Evolutionary conservation across 1,140 invertebrate species (phyloP).

Genomic region (Arctopsyche grandis): DNA sequence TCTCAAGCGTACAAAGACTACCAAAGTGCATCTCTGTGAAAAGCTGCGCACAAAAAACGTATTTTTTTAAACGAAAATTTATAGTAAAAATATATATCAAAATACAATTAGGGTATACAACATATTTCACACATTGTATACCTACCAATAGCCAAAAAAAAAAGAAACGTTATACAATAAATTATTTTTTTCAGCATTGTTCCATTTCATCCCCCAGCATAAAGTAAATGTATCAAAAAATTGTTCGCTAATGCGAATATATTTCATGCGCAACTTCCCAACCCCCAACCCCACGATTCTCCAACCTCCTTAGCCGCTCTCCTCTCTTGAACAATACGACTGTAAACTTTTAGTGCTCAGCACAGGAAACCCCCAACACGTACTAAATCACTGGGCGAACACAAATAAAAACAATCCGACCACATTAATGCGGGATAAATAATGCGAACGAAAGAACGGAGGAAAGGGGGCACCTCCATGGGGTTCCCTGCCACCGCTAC

Average conservation of each 20-base stretch:
- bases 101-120: too few species aligned
- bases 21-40: too few species aligned
- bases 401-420: constrained; percentile 41
- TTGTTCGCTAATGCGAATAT: constrained; percentile 6
- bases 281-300: not conserved
- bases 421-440: constrained; percentile 37
- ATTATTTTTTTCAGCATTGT: not conserved
- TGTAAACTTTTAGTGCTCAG: not conserved
- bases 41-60: too few species aligned
- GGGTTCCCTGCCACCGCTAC: constrained; percentile 10
- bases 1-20: too few species aligned
- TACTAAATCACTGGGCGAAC: constrained; percentile 20
- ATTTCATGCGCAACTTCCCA: not conserved
- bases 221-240: constrained; percentile 15
- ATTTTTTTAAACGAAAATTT: too few species aligned
- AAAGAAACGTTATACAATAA: not conserved
- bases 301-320: not conserved
- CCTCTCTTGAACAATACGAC: not conserved
- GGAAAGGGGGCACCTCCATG: not conserved
- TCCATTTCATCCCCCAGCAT: not conserved
- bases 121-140: too few species aligned
- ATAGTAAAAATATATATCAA: too few species aligned
- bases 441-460: constrained; percentile 8
- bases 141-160: not conserved
- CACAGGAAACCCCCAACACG: not conserved